These are phyloP conservation scores for Ceraclea dissimilis DNA, from an alignment of 2,888 invertebrate genomes.

Conservation along the genomic window DNA sequence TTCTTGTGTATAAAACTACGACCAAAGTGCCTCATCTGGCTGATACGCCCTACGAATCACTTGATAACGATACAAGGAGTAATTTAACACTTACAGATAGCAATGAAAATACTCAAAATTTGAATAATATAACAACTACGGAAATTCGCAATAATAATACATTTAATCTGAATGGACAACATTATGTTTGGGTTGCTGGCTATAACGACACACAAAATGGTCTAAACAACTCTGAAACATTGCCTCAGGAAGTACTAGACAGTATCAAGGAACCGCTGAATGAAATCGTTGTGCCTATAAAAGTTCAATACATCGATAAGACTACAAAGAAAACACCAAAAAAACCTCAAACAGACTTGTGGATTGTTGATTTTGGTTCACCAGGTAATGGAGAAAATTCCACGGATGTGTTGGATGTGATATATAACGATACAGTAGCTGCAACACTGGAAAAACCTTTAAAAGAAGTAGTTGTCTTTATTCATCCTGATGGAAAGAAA, in stretches of 20 bases:
- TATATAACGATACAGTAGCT: background rate
- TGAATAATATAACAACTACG: background rate
- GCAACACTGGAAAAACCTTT: background rate
- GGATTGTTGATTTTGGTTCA: slow-evolving; percentile 5
- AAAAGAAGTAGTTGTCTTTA: slow-evolving; percentile 7
- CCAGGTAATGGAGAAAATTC: background rate
- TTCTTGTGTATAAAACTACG: slow-evolving; percentile 18
- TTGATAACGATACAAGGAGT: background rate
- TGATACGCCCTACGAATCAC: background rate
- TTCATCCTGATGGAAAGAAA: background rate
- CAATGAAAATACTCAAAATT: background rate
- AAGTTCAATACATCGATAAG: background rate
- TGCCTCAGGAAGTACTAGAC: background rate
- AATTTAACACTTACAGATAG: background rate
- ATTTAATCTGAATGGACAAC: background rate
- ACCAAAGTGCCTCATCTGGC: background rate
- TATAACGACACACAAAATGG: slow-evolving; percentile 1
- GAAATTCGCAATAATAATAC: background rate
- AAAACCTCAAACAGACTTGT: background rate
- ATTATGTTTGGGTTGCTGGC: slow-evolving; percentile 1
- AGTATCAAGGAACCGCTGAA: background rate
- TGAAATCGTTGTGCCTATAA: background rate
- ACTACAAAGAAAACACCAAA: background rate
- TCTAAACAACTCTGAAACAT: background rate
- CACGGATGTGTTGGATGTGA: background rate